Evolutionary conservation across 2,888 invertebrate species (phyloP).

Genomic region (Drosophila kanekoi): DNA sequence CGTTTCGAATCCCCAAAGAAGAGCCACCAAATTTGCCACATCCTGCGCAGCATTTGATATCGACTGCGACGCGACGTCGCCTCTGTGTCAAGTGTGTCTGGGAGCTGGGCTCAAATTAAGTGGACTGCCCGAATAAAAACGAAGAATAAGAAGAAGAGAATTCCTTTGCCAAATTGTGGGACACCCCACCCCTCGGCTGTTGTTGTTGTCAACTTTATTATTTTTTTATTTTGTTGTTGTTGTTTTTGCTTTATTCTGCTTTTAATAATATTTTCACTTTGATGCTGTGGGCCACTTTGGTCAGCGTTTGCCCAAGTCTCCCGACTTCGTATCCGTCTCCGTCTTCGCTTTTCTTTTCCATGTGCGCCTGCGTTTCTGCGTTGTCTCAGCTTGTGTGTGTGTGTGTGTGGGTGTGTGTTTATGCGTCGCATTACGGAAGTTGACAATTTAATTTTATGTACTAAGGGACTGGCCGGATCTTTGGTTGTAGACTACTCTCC

Average conservation of each 20-base stretch:
- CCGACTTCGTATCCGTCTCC: constrained; percentile 5
- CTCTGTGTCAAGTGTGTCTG: constrained; percentile 73
- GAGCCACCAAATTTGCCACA: constrained; percentile 78
- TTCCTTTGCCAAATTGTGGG: constrained; percentile 45
- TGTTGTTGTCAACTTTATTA: constrained; percentile 25
- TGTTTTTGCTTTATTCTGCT: constrained; percentile 62
- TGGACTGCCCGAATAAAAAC: constrained; percentile 61
- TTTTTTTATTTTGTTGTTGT: constrained; percentile 23
- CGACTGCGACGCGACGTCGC: constrained; percentile 53
- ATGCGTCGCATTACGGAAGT: constrained; percentile 69
- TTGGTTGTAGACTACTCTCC: neutral
- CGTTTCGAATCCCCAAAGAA: constrained; percentile 22
- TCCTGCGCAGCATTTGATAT: constrained; percentile 67
- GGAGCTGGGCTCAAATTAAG: constrained; percentile 65
- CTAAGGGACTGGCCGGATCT: constrained; percentile 38
- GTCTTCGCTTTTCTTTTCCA: constrained; percentile 5
- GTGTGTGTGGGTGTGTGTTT: constrained; percentile 42
- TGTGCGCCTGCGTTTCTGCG: constrained; percentile 24
- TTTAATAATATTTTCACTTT: constrained; percentile 81
- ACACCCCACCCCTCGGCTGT: neutral
- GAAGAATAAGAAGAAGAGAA: neutral
- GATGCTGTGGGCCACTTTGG: constrained; percentile 72
- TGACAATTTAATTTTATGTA: constrained; percentile 81
- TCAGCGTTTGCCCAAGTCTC: constrained; percentile 30
- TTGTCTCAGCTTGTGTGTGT: constrained; percentile 23